Evolutionary conservation across 2,113 vertebrate species (phyloP).

Genomic region (Orycteropus afer): DNA sequence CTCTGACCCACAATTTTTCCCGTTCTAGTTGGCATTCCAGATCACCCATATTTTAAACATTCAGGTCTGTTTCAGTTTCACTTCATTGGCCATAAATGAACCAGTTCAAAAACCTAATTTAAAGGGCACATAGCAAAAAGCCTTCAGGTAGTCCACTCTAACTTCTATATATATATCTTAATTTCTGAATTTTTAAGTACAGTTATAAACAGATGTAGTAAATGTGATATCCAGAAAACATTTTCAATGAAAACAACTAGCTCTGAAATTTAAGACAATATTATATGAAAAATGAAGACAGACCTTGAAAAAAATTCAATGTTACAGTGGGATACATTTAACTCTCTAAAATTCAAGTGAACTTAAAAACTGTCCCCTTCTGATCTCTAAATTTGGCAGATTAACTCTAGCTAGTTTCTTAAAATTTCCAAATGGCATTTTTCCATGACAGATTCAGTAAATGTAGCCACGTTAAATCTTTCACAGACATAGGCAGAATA

Average conservation of each 20-base stretch:
- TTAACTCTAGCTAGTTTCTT: background rate
- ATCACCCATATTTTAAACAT: background rate
- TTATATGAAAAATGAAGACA: background rate
- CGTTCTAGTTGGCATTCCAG: background rate
- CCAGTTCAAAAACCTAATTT: background rate
- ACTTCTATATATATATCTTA: background rate
- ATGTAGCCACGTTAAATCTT: background rate
- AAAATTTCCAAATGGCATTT: conserved; percentile 19
- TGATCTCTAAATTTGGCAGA: conserved; percentile 42
- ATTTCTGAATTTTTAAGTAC: background rate
- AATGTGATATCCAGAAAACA: background rate
- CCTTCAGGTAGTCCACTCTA: background rate
- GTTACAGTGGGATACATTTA: background rate
- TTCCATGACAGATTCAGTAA: rapidly evolving
- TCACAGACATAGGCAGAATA: conserved; percentile 23
- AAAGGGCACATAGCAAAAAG: background rate
- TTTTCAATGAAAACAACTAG: background rate
- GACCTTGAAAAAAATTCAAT: background rate
- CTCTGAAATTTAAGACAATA: background rate
- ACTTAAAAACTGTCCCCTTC: background rate
- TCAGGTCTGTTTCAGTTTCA: background rate
- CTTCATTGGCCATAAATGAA: no score
- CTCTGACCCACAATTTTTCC: background rate
- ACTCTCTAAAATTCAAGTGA: background rate
- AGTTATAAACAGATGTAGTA: conserved; percentile 4